Evolutionary conservation across 2,113 vertebrate species (phyloP).

Genomic region (Turnix velox): DNA sequence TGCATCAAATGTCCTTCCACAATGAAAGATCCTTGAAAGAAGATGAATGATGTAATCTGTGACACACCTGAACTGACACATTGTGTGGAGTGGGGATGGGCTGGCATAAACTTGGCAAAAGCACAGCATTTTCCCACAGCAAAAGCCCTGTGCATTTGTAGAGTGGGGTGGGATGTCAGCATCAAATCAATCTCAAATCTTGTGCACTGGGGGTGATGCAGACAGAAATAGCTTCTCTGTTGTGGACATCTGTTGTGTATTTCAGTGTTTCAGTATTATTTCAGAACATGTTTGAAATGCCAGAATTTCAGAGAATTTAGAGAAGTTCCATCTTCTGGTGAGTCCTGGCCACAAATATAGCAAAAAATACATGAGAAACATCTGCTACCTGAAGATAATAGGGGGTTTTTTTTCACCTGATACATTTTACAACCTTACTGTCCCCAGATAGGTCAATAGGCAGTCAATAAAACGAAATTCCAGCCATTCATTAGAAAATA

Average conservation of each 20-base stretch:
- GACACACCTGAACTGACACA: not conserved
- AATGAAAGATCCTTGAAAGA: not conserved
- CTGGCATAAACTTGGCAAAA: not conserved
- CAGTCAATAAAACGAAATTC: not conserved
- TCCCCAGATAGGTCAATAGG: not conserved
- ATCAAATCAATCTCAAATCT: not conserved
- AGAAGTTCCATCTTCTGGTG: not conserved
- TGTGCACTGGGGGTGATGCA: not conserved
- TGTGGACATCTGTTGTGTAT: not conserved
- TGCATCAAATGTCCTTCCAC: not conserved
- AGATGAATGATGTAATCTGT: not conserved
- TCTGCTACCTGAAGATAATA: not conserved
- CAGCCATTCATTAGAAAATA: not conserved
- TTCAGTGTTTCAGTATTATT: not conserved
- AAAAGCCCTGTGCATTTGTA: not conserved
- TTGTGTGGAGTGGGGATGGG: not conserved
- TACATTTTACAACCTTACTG: not conserved
- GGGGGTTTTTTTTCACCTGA: not conserved
- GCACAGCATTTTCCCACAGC: not conserved
- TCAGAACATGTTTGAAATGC: not conserved
- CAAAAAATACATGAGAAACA: not conserved
- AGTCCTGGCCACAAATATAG: not conserved
- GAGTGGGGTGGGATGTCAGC: not conserved
- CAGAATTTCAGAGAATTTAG: not conserved
- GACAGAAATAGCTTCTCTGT: not conserved